phyloP scores from a whole-genome alignment of 2,113 vertebrate genomes.

The Emydocephalus ijimae region DNA sequence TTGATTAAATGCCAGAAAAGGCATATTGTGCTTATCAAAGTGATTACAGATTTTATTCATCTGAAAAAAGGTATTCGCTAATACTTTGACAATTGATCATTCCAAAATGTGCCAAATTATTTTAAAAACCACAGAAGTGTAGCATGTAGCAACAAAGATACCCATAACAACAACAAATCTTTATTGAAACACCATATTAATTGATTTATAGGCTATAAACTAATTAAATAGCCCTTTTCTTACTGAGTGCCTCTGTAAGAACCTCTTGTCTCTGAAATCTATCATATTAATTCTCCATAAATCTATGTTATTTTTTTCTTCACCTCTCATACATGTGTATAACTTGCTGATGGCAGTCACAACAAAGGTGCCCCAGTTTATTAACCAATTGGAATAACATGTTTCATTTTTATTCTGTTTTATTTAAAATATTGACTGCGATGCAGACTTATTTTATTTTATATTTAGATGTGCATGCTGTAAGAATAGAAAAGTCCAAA shows the following conservation, averaged over 20 bases:
- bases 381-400: conserved; percentile 48
- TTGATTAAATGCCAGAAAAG: conserved; percentile 92
- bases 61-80: conserved; percentile 74
- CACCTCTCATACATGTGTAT: conserved; percentile 22
- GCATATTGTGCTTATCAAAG: conserved; percentile 86
- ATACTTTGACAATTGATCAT: conserved; percentile 65
- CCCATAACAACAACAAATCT: conserved; percentile 65
- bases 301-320: conserved; percentile 56
- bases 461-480: conserved; percentile 44
- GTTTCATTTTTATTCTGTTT: conserved; percentile 52
- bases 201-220: conserved; percentile 69
- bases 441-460: conserved; percentile 45
- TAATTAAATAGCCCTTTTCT: conserved; percentile 68
- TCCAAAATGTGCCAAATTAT: conserved; percentile 66
- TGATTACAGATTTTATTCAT: conserved; percentile 85
- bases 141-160: conserved; percentile 69
- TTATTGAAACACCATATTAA: conserved; percentile 63
- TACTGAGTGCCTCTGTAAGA: conserved; percentile 65
- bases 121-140: conserved; percentile 58
- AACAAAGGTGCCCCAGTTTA: conserved; percentile 30
- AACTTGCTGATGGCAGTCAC: conserved; percentile 48
- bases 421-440: conserved; percentile 48
- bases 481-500: conserved; percentile 33
- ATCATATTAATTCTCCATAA: conserved; percentile 64
- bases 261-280: conserved; percentile 63